phyloP scores from a whole-genome alignment of 2,797 vertebrate species.

The Sebastolobus altivelis region DNA sequence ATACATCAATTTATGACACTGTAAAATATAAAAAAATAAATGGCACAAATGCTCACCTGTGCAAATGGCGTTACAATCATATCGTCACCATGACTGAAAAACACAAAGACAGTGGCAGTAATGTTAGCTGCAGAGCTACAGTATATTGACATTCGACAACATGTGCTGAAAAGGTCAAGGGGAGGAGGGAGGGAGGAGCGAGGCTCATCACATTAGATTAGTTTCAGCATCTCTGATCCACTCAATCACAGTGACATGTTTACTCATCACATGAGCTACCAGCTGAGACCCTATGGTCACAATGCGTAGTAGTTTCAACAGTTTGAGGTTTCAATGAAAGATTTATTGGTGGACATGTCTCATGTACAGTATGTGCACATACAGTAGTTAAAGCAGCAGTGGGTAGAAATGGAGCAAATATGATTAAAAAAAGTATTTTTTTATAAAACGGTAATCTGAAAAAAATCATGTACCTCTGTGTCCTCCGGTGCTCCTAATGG shows the following conservation, averaged over 20 bases:
- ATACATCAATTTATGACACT: background rate
- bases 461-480: no score
- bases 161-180: slow-evolving; percentile 33
- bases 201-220: slow-evolving; percentile 43
- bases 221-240: slow-evolving; percentile 34
- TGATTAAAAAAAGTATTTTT: no score
- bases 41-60: slow-evolving; percentile 87
- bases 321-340: slow-evolving; percentile 6
- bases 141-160: slow-evolving; percentile 30
- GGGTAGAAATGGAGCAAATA: no score
- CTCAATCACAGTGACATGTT: slow-evolving; percentile 50
- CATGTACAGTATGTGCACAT: background rate
- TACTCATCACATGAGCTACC: slow-evolving; percentile 32
- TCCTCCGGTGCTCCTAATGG: no score
- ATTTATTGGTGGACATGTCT: slow-evolving; percentile 3
- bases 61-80: slow-evolving; percentile 99
- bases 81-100: slow-evolving; percentile 98
- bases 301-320: slow-evolving; percentile 9
- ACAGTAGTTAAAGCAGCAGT: no score
- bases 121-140: slow-evolving; percentile 23
- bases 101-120: slow-evolving; percentile 55
- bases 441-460: no score
- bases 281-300: slow-evolving; percentile 41
- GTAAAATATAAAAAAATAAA: background rate
- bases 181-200: background rate